A percentile compares a stretch with the other conserved stretches of the same genome.
phyloP scores from a whole-genome alignment of 2,113 vertebrate genomes.

The Gila orcuttii region DNA sequence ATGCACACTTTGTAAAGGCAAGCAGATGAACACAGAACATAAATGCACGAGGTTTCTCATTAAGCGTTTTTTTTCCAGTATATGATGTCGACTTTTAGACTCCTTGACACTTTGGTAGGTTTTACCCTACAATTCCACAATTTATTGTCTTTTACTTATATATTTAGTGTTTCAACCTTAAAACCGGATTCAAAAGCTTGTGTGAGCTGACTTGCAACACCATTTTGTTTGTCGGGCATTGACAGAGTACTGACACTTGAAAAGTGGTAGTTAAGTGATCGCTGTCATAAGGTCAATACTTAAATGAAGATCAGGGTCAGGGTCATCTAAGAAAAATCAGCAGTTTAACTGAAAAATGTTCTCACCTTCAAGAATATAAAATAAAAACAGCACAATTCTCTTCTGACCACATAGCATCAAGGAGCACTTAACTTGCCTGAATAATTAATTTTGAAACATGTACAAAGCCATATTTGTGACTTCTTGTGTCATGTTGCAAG shows the following conservation, averaged over 20 bases:
- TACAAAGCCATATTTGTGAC: constrained; percentile 19
- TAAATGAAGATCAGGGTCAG: not conserved
- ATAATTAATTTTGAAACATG: constrained; percentile 20
- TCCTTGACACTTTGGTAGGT: too few relatives aligned
- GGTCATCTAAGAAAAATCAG: not conserved
- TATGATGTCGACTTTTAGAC: too few relatives aligned
- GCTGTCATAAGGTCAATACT: not conserved
- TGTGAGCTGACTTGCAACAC: not conserved
- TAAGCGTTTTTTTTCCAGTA: too few relatives aligned
- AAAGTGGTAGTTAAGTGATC: not conserved
- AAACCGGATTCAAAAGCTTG: too few relatives aligned
- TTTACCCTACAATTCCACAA: too few relatives aligned
- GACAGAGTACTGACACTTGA: not conserved
- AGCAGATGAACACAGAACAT: too few relatives aligned
- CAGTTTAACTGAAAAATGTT: not conserved
- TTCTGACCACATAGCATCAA: not conserved
- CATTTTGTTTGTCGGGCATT: not conserved
- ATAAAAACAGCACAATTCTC: not conserved
- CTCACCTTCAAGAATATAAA: not conserved
- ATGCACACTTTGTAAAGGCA: too few relatives aligned
- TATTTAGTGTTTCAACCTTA: too few relatives aligned
- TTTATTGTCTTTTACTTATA: too few relatives aligned
- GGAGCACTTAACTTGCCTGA: constrained; percentile 15
- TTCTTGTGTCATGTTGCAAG: constrained; percentile 4
- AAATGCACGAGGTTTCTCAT: too few relatives aligned